Base-by-base conservation (phyloP, 2,888 invertebrate species). In the Gisinianus flammeolus region DNA sequence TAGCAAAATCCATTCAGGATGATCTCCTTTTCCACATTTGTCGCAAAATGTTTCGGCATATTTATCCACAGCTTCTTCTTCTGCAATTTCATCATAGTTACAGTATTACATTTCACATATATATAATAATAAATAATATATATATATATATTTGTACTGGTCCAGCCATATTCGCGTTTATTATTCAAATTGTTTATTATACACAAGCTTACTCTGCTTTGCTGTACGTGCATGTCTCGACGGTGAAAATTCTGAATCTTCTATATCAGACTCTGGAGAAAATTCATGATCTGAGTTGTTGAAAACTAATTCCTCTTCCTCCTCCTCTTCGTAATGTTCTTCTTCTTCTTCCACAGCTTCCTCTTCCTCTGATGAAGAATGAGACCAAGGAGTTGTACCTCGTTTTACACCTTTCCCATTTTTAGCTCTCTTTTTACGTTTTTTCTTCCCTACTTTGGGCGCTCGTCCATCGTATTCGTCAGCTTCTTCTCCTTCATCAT, bases 1-100 rank as follows among this genome's bases (percentile, higher is more conserved):
- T 58, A 99, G 88, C 75, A 99, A 88, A 85, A 99, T 96, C 96
- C 96, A 97, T 88, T 98, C 97, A 0, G 98, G 97, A 87, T 97
- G 96, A 87, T 96, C 95, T 0, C 92, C 92, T 87, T 95, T 94
- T 19, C 92, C 92, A 87, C 98, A 99, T 83, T 94, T 94, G 85
- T 92, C 91, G 87, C 98, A 99, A 24, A 93, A 92, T 26, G 93
- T 94, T 79, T 93, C 93, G 81, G 89, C 85, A 81, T 86, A 85
- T 81, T 85, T 84, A 82, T 91, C 91, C 4, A 85, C 85, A 58
- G 83, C 83, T 33, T 73, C 79, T 3, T 86, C 87, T 82, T 86
- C 86, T 83, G 64, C 1, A 67, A 67, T 33, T 58, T n/a, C 2
- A 16, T 70, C n/a, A n/a, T 67, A 10, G 26, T 12, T 6, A 22